A percentile compares a stretch with the other conserved stretches of the same genome.
Evolutionary conservation across 2,888 invertebrate species (phyloP).

Genomic region (Ichneumoninae sp.): DNA sequence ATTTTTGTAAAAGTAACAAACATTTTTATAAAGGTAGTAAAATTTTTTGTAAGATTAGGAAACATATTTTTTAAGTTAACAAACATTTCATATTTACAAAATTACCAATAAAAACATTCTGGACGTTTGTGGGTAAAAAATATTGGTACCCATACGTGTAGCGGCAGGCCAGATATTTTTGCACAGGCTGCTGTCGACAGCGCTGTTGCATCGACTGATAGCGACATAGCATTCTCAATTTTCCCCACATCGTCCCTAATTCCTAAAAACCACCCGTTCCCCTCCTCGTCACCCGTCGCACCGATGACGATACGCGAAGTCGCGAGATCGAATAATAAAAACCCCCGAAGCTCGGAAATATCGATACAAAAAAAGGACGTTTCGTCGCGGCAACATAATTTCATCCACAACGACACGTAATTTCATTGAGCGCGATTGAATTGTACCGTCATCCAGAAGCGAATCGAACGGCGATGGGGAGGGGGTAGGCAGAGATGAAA

Average conservation of each 20-base stretch:
- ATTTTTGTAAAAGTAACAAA: background rate
- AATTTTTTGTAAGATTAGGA: background rate
- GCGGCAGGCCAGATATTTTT: no score
- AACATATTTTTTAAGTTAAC: background rate
- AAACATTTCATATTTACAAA: no score
- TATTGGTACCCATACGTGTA: no score
- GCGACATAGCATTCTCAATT: no score
- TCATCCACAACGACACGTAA: conserved; percentile 44
- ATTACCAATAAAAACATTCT: no score
- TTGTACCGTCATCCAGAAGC: conserved; percentile 27
- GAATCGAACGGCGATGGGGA: background rate
- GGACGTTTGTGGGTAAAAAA: no score
- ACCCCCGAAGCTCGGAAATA: background rate
- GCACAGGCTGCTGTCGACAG: no score
- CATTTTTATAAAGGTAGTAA: no score
- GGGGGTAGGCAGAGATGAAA: conserved; percentile 33
- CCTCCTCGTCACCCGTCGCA: background rate
- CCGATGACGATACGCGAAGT: background rate
- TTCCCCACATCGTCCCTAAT: no score
- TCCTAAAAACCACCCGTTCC: no score
- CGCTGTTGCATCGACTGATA: no score
- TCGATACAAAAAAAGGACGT: conserved; percentile 1
- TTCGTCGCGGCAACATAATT: conserved; percentile 30
- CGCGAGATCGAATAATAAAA: background rate
- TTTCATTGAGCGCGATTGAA: conserved; percentile 50